A percentile compares a stretch with the other conserved stretches of the same genome.
Evolutionary conservation across 1,140 invertebrate genomes (phyloP).

Genomic region (Ostrea edulis): DNA sequence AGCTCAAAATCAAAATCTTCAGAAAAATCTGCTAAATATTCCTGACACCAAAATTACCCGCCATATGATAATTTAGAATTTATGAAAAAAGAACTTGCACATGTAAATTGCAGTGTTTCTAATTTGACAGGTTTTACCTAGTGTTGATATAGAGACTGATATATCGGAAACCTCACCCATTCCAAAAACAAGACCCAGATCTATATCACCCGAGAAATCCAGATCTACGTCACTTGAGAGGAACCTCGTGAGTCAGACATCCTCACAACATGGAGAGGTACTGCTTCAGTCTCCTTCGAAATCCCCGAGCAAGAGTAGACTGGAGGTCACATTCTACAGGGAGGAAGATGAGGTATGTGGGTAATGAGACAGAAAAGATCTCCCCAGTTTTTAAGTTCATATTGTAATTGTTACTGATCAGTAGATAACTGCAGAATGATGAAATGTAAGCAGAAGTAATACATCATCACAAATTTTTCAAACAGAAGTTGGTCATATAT

Average conservation of each 20-base stretch:
- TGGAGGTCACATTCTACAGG: slow-evolving; percentile 55
- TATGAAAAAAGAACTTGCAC: background rate
- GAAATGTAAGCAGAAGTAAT: too few relatives aligned
- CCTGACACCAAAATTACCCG: too few relatives aligned
- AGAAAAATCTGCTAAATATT: too few relatives aligned
- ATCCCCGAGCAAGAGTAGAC: slow-evolving; percentile 43
- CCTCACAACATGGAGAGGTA: slow-evolving; percentile 27
- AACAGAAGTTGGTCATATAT: too few relatives aligned
- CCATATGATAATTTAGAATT: too few relatives aligned
- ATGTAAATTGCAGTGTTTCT: background rate
- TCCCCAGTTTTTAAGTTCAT: too few relatives aligned
- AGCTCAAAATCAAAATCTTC: too few relatives aligned
- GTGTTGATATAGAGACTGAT: slow-evolving; percentile 73
- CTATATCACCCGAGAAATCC: background rate
- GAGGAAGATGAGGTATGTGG: slow-evolving; percentile 37
- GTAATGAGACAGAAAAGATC: too few relatives aligned
- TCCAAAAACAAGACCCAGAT: background rate
- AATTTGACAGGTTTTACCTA: slow-evolving; percentile 67
- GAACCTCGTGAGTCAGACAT: background rate
- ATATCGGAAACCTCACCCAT: slow-evolving; percentile 60
- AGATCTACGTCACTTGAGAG: background rate
- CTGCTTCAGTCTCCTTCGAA: slow-evolving; percentile 48
- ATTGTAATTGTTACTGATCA: too few relatives aligned
- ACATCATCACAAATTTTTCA: too few relatives aligned
- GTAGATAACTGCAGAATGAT: too few relatives aligned